A percentile compares a stretch with the other conserved stretches of the same genome.
Evolutionary conservation across 35 echinoderm and acorn worm genomes (phyloP).

Genomic region (Chiridota heheva): DNA sequence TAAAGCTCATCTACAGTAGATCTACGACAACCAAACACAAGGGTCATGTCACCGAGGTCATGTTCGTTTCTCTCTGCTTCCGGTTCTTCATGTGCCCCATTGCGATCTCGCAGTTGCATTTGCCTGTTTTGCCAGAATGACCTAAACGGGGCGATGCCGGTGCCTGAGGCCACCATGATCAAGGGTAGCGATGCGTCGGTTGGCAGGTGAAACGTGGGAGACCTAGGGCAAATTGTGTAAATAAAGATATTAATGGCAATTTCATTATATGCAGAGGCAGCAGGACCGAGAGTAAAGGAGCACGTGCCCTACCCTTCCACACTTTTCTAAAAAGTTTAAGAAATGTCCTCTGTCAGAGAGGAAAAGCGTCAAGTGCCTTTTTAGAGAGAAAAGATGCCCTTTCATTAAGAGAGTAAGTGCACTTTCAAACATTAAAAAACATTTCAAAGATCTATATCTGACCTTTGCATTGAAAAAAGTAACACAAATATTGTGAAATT

Average conservation of each 20-base stretch:
- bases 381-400: no score
- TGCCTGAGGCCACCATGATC: conserved; percentile 56
- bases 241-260: background rate
- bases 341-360: no score
- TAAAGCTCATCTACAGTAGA: conserved; percentile 64
- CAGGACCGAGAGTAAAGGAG: no score
- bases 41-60: conserved; percentile 51
- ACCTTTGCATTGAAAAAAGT: no score
- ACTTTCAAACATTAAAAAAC: no score
- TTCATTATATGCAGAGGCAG: no score
- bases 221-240: conserved; percentile 11
- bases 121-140: conserved; percentile 73
- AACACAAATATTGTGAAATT: no score
- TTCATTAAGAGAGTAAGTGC: no score
- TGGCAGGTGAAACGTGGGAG: conserved; percentile 60
- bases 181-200: conserved; percentile 32
- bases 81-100: background rate
- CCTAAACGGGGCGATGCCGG: conserved; percentile 75
- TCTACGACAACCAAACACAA: conserved; percentile 71
- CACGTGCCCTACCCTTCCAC: no score
- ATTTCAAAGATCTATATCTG: no score
- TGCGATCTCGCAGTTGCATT: conserved; percentile 4
- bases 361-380: no score
- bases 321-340: no score
- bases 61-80: background rate